Conservation (phyloP, 2,113 vertebrate species). For the Fregetta grallaria region DNA sequence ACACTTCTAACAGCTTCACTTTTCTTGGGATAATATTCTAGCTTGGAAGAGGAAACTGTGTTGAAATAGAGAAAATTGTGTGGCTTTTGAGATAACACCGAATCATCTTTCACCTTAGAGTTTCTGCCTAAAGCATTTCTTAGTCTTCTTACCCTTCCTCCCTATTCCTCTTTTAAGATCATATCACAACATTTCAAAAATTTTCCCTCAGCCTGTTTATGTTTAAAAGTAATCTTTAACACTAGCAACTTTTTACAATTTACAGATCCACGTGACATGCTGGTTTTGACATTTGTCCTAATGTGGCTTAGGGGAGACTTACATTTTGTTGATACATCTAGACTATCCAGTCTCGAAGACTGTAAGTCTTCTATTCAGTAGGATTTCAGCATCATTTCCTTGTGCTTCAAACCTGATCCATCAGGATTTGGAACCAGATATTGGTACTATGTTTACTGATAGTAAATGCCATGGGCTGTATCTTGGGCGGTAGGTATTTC, state of each 20-base stretch:
- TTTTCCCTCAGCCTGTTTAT: not conserved
- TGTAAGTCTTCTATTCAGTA: not conserved
- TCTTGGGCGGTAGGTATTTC: not conserved
- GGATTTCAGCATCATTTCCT: not conserved
- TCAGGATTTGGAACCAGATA: too few species aligned
- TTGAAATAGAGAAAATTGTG: not conserved
- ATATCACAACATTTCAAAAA: not conserved
- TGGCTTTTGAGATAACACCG: not conserved
- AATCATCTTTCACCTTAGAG: not conserved
- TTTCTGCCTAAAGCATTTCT: not conserved
- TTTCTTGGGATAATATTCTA: not conserved
- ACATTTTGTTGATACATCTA: not conserved
- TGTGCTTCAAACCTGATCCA: too few species aligned
- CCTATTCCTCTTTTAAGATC: not conserved
- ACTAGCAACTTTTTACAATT: not conserved
- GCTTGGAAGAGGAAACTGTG: not conserved
- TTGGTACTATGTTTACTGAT: not conserved
- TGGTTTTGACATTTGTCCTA: rapidly evolving
- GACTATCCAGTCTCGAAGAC: too few species aligned
- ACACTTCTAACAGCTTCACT: not conserved
- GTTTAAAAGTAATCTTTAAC: not conserved
- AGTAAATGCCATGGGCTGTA: not conserved
- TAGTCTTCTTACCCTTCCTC: not conserved
- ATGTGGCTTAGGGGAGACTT: not conserved
- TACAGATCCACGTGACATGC: rapidly evolving